Percentiles rank a stretch among this genome's conserved stretches.
Conservation (phyloP, 2,888 invertebrate species). For the Caenorhabditis sp. region DNA sequence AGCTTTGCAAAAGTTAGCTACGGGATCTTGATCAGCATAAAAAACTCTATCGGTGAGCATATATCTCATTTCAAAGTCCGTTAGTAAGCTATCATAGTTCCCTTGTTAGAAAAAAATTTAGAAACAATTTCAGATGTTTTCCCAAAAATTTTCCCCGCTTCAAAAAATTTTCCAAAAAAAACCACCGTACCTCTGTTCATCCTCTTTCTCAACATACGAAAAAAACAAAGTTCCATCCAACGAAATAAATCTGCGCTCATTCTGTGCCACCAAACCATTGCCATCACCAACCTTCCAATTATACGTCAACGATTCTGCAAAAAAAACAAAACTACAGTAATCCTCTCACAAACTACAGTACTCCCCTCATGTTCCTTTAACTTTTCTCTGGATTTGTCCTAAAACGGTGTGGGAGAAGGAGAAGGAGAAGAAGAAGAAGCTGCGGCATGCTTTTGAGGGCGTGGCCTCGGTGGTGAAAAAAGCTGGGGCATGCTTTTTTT, state of each 20-base stretch:
- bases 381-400: not conserved
- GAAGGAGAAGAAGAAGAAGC: conserved; percentile 5
- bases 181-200: conserved; percentile 67
- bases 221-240: conserved; percentile 69
- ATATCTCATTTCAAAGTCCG: too few species aligned
- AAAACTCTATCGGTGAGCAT: too few species aligned
- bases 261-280: conserved; percentile 58
- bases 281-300: conserved; percentile 63
- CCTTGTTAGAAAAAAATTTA: too few species aligned
- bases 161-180: too few species aligned
- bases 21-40: too few species aligned
- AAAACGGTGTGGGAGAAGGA: not conserved
- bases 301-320: conserved; percentile 65
- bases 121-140: too few species aligned
- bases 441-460: conserved; percentile 5
- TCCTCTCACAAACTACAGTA: not conserved
- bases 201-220: conserved; percentile 55
- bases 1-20: too few species aligned
- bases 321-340: not conserved
- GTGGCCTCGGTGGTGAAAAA: not conserved
- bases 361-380: not conserved
- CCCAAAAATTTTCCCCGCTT: too few species aligned
- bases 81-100: too few species aligned
- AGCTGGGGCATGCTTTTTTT: too few species aligned
- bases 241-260: conserved; percentile 64